Conservation (phyloP, 2,113 vertebrate species). For the Monarcha castaneiventris region DNA sequence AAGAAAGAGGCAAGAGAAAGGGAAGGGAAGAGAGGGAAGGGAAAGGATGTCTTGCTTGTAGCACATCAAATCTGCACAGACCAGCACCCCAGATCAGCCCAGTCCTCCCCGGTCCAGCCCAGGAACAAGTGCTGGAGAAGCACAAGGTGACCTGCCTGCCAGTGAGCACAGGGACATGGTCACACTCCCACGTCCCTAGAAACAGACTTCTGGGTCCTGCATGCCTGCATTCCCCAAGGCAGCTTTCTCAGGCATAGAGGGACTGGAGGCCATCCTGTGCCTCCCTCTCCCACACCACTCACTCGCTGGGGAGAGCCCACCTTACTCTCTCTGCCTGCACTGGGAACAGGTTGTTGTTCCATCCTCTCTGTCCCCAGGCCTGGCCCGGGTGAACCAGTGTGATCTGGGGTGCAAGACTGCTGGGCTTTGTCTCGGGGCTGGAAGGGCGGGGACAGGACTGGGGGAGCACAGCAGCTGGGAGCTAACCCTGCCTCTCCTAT, state of each 20-base stretch:
- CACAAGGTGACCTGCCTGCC: neutral
- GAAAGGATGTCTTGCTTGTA: neutral
- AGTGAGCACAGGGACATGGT: fast-evolving
- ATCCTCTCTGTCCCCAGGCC: neutral
- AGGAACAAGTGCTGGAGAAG: neutral
- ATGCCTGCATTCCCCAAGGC: fast-evolving
- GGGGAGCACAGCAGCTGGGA: neutral
- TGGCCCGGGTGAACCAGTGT: neutral
- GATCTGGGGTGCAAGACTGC: neutral
- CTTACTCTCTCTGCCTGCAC: fast-evolving
- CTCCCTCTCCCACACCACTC: neutral
- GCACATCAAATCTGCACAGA: neutral
- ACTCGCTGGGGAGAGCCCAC: fast-evolving
- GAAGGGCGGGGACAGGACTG: neutral
- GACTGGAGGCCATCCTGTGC: neutral
- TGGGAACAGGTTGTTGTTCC: neutral
- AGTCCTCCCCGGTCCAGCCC: fast-evolving
- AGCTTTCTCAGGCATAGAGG: fast-evolving
- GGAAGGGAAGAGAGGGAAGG: neutral
- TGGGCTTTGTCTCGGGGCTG: neutral
- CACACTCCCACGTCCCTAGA: neutral
- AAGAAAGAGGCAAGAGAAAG: neutral
- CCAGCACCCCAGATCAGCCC: fast-evolving
- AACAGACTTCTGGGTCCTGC: neutral
- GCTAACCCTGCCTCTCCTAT: conserved; percentile 7